Evolutionary conservation across 2,797 vertebrate species (phyloP).

Genomic region (Sphenopsis melanotis): DNA sequence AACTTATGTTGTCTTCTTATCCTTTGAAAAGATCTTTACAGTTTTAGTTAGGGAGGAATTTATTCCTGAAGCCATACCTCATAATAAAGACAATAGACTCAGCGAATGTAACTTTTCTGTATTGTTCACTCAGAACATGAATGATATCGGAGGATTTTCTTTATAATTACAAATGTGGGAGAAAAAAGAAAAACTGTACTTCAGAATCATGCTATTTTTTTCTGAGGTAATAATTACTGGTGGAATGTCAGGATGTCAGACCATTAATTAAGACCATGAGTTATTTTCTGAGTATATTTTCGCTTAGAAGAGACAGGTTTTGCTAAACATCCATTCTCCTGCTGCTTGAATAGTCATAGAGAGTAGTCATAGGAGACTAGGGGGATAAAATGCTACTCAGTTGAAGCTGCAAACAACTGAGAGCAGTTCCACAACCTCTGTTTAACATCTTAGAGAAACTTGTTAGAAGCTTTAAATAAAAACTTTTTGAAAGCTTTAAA

Average conservation of each 20-base stretch:
- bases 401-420: not conserved
- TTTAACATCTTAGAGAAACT: not conserved
- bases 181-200: not conserved
- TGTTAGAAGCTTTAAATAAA: not conserved
- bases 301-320: not conserved
- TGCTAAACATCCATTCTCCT: not conserved
- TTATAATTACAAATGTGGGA: not conserved
- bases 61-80: not conserved
- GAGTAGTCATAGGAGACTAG: not conserved
- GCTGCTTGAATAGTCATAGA: not conserved
- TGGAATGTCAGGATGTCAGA: not conserved
- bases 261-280: not conserved
- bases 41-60: not conserved
- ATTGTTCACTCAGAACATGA: not conserved
- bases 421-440: not conserved
- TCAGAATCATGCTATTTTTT: not conserved
- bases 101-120: not conserved
- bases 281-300: not conserved
- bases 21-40: not conserved
- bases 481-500: not conserved
- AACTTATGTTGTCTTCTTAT: not conserved
- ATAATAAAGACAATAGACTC: not conserved
- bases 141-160: not conserved
- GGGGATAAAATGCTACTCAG: not conserved
- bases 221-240: not conserved